These are phyloP conservation scores for Caenorhabditis inopinata DNA, from an alignment of 1,140 invertebrate species.

Conservation along the genomic window DNA sequence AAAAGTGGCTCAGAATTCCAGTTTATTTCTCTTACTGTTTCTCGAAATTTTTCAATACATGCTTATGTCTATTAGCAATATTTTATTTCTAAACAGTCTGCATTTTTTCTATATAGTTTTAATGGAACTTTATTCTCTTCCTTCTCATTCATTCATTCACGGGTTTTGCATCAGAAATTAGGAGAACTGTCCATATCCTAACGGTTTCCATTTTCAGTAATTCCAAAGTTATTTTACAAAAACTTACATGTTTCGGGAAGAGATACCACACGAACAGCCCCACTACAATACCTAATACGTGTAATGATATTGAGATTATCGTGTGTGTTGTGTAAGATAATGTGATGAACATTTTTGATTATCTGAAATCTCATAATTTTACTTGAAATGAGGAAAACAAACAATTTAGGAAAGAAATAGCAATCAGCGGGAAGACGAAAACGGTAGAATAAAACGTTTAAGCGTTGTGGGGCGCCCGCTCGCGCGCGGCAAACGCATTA, in stretches of 20 bases:
- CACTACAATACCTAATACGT: slow-evolving; percentile 50
- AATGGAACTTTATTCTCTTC: too few relatives aligned
- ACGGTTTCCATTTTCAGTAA: too few relatives aligned
- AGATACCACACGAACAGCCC: slow-evolving; percentile 58
- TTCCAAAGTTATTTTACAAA: neutral
- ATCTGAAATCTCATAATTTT: neutral
- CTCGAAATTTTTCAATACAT: too few relatives aligned
- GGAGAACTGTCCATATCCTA: too few relatives aligned
- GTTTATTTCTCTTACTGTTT: too few relatives aligned
- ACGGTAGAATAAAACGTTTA: slow-evolving; percentile 6
- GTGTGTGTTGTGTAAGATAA: slow-evolving; percentile 44
- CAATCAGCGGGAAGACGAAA: neutral
- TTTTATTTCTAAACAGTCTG: neutral
- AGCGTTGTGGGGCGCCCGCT: neutral
- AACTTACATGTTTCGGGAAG: slow-evolving; percentile 57
- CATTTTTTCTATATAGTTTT: neutral
- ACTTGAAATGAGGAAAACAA: neutral
- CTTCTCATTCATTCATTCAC: too few relatives aligned
- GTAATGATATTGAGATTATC: slow-evolving; percentile 50
- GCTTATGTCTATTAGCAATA: neutral
- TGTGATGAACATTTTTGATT: neutral
- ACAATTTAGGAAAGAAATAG: neutral
- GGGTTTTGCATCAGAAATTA: too few relatives aligned
- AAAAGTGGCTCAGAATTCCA: too few relatives aligned
- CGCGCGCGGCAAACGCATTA: neutral